phyloP scores from a whole-genome alignment of 2,888 invertebrate genomes.

The Catocala fraxini region DNA sequence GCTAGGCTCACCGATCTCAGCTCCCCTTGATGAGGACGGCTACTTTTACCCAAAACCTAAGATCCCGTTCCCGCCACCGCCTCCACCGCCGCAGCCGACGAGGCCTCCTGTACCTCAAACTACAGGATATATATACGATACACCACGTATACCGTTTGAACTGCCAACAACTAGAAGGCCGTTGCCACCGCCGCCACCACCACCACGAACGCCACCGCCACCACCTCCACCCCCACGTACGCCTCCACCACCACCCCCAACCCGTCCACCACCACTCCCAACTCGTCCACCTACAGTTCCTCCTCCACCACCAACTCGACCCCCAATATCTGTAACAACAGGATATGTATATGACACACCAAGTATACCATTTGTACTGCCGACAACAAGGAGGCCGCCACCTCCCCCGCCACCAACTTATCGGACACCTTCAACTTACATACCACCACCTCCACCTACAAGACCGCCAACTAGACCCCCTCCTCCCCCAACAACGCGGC shows the following conservation, averaged over 20 bases:
- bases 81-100: constrained; percentile 50
- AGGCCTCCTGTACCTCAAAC: constrained; percentile 31
- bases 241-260: constrained; percentile 25
- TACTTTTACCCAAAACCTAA: constrained; percentile 83
- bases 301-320: constrained; percentile 32
- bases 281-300: constrained; percentile 29
- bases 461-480: constrained; percentile 28
- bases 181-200: constrained; percentile 40
- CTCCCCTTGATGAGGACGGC: constrained; percentile 78
- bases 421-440: constrained; percentile 14
- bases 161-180: constrained; percentile 38
- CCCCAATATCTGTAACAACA: constrained; percentile 34
- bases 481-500: constrained; percentile 41
- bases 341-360: constrained; percentile 55
- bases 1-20: constrained; percentile 72
- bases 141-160: constrained; percentile 53
- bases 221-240: constrained; percentile 34
- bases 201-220: constrained; percentile 26
- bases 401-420: constrained; percentile 39
- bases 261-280: constrained; percentile 29
- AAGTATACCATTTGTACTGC: constrained; percentile 53
- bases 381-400: constrained; percentile 41
- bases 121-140: constrained; percentile 53
- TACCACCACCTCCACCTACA: constrained; percentile 19
- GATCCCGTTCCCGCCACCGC: constrained; percentile 77